Conservation (phyloP, 2,113 vertebrate genomes). For the Oxyruncus cristatus region DNA sequence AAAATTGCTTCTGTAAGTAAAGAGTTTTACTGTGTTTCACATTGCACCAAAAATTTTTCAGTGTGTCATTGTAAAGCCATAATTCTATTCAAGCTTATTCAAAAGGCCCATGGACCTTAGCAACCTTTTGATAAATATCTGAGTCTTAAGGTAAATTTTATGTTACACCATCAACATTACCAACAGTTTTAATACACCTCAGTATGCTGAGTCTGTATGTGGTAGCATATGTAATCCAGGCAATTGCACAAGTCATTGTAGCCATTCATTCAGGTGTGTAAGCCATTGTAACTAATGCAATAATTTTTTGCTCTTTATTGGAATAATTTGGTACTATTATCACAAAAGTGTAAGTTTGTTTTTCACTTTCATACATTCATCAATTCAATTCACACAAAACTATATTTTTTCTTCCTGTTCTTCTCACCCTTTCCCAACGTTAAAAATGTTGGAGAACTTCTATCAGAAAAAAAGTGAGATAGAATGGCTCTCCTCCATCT, state of each 20-base stretch:
- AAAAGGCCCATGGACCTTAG: background rate
- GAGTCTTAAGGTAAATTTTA: slow-evolving; percentile 11
- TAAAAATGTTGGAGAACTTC: background rate
- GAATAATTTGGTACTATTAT: background rate
- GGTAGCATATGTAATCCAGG: background rate
- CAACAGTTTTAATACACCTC: background rate
- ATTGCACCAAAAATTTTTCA: background rate
- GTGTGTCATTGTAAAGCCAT: background rate
- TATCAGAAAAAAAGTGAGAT: background rate
- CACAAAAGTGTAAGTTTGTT: background rate
- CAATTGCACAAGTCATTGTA: background rate
- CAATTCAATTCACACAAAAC: background rate
- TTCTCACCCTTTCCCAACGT: background rate
- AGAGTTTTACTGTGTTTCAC: background rate
- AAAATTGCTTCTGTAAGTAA: background rate
- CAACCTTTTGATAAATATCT: slow-evolving; percentile 21
- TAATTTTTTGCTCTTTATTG: background rate
- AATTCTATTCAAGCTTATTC: background rate
- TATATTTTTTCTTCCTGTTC: background rate
- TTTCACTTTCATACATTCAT: background rate
- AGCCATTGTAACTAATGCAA: background rate
- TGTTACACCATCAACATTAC: background rate
- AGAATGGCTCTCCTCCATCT: background rate
- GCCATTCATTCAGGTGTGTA: background rate
- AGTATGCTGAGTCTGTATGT: background rate